phyloP scores from a whole-genome alignment of 2,113 vertebrate genomes.

The Sterrhoptilus dennistouni region DNA sequence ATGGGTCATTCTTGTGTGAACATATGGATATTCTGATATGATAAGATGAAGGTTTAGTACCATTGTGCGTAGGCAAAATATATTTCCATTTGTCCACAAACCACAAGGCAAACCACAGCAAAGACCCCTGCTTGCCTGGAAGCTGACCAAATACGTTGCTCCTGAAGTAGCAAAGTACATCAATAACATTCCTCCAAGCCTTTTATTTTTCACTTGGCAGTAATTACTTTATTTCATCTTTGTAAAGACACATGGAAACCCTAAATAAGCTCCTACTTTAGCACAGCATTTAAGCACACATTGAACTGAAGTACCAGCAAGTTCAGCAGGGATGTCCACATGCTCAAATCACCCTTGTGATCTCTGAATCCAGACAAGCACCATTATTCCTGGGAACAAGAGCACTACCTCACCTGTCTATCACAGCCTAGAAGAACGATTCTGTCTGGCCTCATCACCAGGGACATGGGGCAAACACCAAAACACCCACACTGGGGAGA shows the following conservation, averaged over 20 bases:
- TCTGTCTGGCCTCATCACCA: background rate
- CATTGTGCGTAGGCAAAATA: background rate
- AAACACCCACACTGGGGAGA: background rate
- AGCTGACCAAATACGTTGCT: slow-evolving; percentile 27
- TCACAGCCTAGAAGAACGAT: background rate
- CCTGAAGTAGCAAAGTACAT: slow-evolving; percentile 3
- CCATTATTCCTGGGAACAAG: background rate
- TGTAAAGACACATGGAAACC: background rate
- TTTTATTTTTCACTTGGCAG: background rate
- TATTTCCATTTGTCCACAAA: background rate
- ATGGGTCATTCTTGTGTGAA: background rate
- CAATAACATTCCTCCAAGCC: slow-evolving; percentile 15
- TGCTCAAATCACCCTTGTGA: background rate
- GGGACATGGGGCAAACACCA: background rate
- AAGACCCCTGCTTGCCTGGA: background rate
- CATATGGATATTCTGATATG: background rate
- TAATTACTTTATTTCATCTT: background rate
- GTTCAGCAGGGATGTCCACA: background rate
- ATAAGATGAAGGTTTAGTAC: background rate
- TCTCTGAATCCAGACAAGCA: background rate
- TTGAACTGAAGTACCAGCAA: background rate
- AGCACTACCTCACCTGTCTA: background rate
- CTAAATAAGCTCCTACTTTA: background rate
- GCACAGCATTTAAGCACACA: background rate
- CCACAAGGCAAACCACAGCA: background rate